phyloP scores from a whole-genome alignment of 2,888 invertebrate genomes.

The Trisateles emortualis region DNA sequence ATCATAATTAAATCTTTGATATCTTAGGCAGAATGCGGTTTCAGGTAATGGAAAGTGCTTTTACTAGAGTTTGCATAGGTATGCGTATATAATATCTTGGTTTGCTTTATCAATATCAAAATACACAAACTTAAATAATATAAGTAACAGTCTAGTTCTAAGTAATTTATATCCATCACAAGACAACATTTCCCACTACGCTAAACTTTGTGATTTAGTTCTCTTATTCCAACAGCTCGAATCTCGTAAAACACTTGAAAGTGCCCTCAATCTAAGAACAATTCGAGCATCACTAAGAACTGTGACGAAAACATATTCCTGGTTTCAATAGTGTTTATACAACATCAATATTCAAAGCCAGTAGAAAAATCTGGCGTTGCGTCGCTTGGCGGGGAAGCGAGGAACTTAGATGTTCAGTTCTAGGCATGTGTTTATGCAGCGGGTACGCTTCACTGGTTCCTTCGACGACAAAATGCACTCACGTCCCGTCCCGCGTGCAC shows the following conservation, averaged over 20 bases:
- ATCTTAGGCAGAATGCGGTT: constrained; percentile 16
- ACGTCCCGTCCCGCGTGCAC: constrained; percentile 70
- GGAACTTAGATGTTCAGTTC: constrained; percentile 60
- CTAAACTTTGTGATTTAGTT: constrained; percentile 48
- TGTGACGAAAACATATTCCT: constrained; percentile 46
- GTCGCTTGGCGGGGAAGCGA: constrained; percentile 36
- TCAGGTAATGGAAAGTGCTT: constrained; percentile 22
- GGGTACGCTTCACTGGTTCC: constrained; percentile 74
- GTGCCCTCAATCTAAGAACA: constrained; percentile 44
- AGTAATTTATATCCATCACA: constrained; percentile 43
- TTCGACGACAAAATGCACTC: constrained; percentile 85
- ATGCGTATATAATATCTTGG: not conserved
- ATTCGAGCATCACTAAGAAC: constrained; percentile 46
- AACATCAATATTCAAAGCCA: constrained; percentile 76
- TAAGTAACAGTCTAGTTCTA: constrained; percentile 26
- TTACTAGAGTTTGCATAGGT: constrained; percentile 12
- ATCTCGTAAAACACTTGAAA: constrained; percentile 44
- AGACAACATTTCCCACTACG: constrained; percentile 38
- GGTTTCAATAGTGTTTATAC: constrained; percentile 59
- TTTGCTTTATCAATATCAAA: constrained; percentile 21
- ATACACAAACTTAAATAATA: constrained; percentile 21
- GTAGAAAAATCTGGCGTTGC: constrained; percentile 68
- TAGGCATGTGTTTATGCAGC: constrained; percentile 73
- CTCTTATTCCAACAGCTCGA: constrained; percentile 37
- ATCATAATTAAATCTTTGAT: constrained; percentile 28